Base-by-base conservation (phyloP, 2,113 vertebrate species). In the Labeo rohita region DNA sequence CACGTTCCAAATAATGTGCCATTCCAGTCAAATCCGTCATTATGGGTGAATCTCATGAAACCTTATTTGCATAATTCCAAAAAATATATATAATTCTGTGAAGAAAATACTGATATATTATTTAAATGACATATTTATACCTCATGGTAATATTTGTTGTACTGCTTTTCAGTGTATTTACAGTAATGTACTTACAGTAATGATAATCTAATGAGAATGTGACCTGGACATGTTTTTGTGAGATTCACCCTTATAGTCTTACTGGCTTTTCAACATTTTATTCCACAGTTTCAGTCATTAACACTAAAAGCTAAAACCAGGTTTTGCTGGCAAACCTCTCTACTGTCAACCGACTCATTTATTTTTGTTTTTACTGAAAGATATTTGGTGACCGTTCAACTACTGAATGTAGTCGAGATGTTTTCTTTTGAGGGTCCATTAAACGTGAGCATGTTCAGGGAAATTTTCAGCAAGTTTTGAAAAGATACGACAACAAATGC, bases 301-400 rank as follows among this genome's bases (percentile, higher is more conserved):
- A 84, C 50, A 73, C 68, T 74, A 84, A 59, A 73, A 84, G 15
- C 16, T 23, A n/a, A 66, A 16, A 34, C 49, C 21, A 59, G 18
- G 68, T n/a, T 83, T 83, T 83, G 65, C 47, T 83, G 80, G 47
- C 65, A 83, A 59, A 73, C 34, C 61, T 70, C 34, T 66, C 23
- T 65, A 21, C n/a, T n/a, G 13, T 47, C 18, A 39, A 70, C 9
- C 43, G 13, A 65, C 4, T 36, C 9, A 45, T 72, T 59, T 36
- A 23, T 74, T 47, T 66, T 81, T 34, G 3, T 21, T 68, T 50
- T 82, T 36, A 12, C 9, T 36, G 63, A 68, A 82, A 36, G 15
- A 70, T 39, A 52, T 50, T 9, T 13, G 65, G 47, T 13, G 39
- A 65, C 43, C 9, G 6, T 73, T 73, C 4, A 73, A 73, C 39